These are phyloP conservation scores for Stegana nigrithorax DNA, from an alignment of 2,888 invertebrate genomes.

Conservation along the genomic window DNA sequence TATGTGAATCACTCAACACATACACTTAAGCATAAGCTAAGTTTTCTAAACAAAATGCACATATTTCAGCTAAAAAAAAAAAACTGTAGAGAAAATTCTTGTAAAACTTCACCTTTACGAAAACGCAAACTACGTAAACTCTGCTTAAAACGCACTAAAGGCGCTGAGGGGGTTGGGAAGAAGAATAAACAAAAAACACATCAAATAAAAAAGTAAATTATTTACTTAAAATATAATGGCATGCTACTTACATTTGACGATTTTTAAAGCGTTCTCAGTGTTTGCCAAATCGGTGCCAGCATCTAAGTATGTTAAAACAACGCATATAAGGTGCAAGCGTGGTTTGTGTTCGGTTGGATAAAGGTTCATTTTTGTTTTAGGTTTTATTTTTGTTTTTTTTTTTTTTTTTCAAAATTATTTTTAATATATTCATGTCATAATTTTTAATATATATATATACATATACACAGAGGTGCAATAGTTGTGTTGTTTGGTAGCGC, in stretches of 20 bases:
- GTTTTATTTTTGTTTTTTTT: background rate
- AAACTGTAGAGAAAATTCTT: background rate
- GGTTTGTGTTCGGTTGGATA: slow-evolving; percentile 30
- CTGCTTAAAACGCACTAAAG: slow-evolving; percentile 47
- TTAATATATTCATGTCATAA: no score
- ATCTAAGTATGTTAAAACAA: slow-evolving; percentile 45
- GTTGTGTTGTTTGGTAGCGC: no score
- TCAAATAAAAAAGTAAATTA: slow-evolving; percentile 8
- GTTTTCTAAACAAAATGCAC: background rate
- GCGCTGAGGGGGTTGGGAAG: background rate
- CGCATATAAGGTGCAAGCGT: slow-evolving; percentile 15
- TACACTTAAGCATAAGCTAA: no score
- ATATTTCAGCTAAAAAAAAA: background rate
- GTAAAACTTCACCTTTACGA: slow-evolving; percentile 46
- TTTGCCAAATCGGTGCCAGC: slow-evolving; percentile 45
- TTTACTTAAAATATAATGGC: background rate
- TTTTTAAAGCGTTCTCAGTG: slow-evolving; percentile 54
- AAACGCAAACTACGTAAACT: slow-evolving; percentile 48
- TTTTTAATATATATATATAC: no score
- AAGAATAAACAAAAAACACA: slow-evolving; percentile 16
- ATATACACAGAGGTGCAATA: no score
- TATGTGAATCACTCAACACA: no score
- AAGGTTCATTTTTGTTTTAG: slow-evolving; percentile 20
- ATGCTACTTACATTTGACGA: slow-evolving; percentile 66
- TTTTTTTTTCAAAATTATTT: slow-evolving; percentile 7